Percentiles rank a stretch among this genome's conserved stretches.
Conservation (phyloP, 1,140 invertebrate genomes). For the Cotesia glomerata region DNA sequence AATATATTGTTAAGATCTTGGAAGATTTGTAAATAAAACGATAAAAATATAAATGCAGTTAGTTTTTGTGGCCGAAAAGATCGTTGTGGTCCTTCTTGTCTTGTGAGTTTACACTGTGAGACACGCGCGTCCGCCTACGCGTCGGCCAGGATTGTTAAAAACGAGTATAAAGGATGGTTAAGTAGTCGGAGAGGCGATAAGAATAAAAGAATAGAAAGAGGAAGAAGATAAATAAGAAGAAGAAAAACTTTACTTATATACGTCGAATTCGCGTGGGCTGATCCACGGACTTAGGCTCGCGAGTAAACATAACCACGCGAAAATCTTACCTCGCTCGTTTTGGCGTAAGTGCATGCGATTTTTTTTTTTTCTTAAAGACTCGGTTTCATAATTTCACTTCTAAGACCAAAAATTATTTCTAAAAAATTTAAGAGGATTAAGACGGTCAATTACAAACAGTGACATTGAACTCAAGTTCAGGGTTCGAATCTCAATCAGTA, state of each 20-base stretch:
- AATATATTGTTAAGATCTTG: not conserved
- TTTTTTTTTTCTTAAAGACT: no score
- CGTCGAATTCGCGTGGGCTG: not conserved
- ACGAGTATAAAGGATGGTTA: not conserved
- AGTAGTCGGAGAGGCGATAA: not conserved
- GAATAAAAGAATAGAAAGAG: not conserved
- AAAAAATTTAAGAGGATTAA: no score
- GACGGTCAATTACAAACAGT: no score
- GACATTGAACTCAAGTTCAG: no score
- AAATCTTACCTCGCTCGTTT: constrained; percentile 1
- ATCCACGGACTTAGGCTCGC: not conserved
- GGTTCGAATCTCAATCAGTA: no score
- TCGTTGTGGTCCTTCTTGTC: constrained; percentile 1
- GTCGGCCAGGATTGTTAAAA: not conserved
- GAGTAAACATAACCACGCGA: constrained; percentile 15
- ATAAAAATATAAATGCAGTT: not conserved
- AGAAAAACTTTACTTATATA: not conserved
- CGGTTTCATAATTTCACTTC: no score
- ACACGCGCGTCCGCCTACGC: constrained; percentile 5
- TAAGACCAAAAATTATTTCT: no score
- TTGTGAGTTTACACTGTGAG: constrained; percentile 8
- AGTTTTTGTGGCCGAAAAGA: not conserved
- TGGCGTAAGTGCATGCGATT: not conserved
- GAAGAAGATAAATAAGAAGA: not conserved
- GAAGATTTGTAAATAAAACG: not conserved